Conservation (phyloP, 1,140 invertebrate genomes). For the Bombus difficillimus region DNA sequence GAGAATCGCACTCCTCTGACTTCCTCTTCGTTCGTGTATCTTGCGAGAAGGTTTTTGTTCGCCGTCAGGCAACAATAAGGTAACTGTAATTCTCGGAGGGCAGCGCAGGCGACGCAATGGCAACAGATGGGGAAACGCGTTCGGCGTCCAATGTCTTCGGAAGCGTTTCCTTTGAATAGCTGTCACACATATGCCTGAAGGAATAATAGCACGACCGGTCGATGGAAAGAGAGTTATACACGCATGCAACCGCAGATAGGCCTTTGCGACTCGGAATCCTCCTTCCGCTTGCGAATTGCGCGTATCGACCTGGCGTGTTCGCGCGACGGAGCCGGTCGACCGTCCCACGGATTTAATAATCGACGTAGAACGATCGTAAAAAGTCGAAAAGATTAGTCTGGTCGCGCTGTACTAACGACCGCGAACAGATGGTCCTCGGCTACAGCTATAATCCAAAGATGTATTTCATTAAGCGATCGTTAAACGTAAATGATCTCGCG, state of each 20-base stretch:
- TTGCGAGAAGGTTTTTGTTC: conserved; percentile 58
- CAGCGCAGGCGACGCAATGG: conserved; percentile 38
- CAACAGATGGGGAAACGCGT: conserved; percentile 80
- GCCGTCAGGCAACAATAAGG: conserved; percentile 58
- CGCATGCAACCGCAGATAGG: conserved; percentile 72
- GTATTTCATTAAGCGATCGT: conserved; percentile 4
- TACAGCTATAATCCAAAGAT: not conserved
- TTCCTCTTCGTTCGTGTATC: conserved; percentile 20
- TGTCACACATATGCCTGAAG: conserved; percentile 80
- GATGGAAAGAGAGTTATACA: conserved; percentile 59
- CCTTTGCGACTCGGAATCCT: conserved; percentile 61
- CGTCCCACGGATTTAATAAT: too few species aligned
- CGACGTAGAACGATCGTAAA: too few species aligned
- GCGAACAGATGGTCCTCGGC: conserved; percentile 21
- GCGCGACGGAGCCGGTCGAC: too few species aligned
- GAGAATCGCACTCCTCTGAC: not conserved
- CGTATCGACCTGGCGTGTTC: not conserved
- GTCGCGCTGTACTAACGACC: conserved; percentile 14
- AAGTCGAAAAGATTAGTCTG: not conserved
- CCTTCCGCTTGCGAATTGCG: conserved; percentile 30
- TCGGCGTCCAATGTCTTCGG: conserved; percentile 69
- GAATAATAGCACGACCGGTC: conserved; percentile 78
- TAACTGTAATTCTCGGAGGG: conserved; percentile 65
- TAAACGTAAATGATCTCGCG: conserved; percentile 37
- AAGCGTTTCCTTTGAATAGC: conserved; percentile 76